These are phyloP conservation scores for Agapetus fuscipes DNA, from an alignment of 2,888 invertebrate species.

Conservation along the genomic window DNA sequence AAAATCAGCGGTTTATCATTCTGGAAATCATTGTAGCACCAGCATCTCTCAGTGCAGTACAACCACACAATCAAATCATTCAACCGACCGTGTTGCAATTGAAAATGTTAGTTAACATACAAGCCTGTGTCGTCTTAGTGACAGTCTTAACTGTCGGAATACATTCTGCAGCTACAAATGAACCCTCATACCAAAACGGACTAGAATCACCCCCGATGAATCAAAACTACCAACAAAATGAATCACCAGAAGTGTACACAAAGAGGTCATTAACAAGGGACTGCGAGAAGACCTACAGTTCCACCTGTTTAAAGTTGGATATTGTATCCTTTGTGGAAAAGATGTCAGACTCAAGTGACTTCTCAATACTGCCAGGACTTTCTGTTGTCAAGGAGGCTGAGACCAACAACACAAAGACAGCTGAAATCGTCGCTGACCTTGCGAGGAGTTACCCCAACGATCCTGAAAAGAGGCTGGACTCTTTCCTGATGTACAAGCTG, in stretches of 20 bases:
- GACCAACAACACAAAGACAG: conserved; percentile 46
- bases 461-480: conserved; percentile 66
- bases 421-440: conserved; percentile 62
- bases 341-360: conserved; percentile 58
- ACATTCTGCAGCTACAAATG: conserved; percentile 12
- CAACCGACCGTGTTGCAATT: too few species aligned
- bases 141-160: too few species aligned
- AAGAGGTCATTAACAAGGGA: conserved; percentile 33
- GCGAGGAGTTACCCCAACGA: conserved; percentile 68
- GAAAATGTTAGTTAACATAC: too few species aligned
- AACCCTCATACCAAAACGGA: conserved; percentile 16
- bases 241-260: conserved; percentile 17
- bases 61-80: too few species aligned
- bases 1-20: too few species aligned
- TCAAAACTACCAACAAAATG: background rate
- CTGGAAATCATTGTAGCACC: too few species aligned
- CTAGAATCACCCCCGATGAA: conserved; percentile 11
- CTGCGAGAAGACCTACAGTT: conserved; percentile 52
- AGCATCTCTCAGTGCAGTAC: too few species aligned
- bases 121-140: too few species aligned
- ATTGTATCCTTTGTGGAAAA: conserved; percentile 68
- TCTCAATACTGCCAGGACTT: conserved; percentile 63
- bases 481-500: conserved; percentile 61
- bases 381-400: conserved; percentile 59
- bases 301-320: conserved; percentile 71